Percentiles rank a stretch among this genome's conserved stretches.
These are phyloP conservation scores for Peromyscus californicus DNA, from an alignment of 2,113 vertebrate genomes.

Conservation along the genomic window DNA sequence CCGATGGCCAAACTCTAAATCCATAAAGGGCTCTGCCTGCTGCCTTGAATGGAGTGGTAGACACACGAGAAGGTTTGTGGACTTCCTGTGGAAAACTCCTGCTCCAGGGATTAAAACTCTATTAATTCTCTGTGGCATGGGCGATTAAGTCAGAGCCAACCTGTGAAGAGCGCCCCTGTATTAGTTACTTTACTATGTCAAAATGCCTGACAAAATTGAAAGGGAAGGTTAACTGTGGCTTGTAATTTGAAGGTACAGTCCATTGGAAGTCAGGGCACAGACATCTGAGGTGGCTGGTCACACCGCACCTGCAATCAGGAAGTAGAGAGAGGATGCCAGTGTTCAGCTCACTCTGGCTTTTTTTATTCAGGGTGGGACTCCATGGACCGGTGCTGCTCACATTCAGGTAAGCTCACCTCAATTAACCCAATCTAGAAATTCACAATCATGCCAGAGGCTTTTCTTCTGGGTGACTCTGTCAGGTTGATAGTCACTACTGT, in stretches of 20 bases:
- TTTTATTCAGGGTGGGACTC: not conserved
- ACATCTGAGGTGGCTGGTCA: not conserved
- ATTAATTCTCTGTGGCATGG: not conserved
- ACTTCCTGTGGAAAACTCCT: not conserved
- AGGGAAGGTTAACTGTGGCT: not conserved
- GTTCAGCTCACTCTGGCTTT: not conserved
- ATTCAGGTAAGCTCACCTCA: too few species aligned
- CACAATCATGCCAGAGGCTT: not conserved
- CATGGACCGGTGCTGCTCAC: not conserved
- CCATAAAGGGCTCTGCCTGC: too few species aligned
- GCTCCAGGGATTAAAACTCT: not conserved
- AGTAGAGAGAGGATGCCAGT: not conserved
- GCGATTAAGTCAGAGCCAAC: not conserved
- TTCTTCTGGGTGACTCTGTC: not conserved
- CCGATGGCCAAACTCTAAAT: not conserved
- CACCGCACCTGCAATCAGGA: not conserved
- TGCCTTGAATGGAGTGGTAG: not conserved
- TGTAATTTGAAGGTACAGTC: not conserved
- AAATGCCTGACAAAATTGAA: not conserved
- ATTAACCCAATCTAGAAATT: not conserved
- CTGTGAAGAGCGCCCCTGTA: accelerated
- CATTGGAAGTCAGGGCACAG: not conserved
- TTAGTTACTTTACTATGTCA: too few species aligned
- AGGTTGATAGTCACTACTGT: not conserved
- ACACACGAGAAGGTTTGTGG: accelerated